Conservation (phyloP, 1,140 invertebrate species). For the Batillaria attramentaria region DNA sequence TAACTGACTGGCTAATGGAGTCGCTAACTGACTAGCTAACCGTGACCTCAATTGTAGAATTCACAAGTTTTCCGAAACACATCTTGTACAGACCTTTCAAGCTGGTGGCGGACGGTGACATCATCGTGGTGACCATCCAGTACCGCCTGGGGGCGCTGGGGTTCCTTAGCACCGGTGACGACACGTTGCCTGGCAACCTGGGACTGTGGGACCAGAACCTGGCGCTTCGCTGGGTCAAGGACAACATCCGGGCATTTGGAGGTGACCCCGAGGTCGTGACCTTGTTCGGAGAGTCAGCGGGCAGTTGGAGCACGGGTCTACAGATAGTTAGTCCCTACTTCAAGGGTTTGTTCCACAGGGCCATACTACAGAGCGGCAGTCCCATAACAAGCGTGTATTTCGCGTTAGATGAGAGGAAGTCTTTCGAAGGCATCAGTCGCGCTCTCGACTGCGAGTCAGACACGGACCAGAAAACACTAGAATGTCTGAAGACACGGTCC, state of each 20-base stretch:
- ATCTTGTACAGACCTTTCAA: too few relatives aligned
- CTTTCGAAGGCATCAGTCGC: too few relatives aligned
- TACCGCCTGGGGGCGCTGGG: conserved; percentile 31
- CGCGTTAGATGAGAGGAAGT: too few relatives aligned
- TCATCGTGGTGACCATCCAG: conserved; percentile 28
- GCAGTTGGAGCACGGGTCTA: conserved; percentile 2
- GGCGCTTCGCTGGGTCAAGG: conserved; percentile 37
- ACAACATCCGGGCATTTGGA: conserved; percentile 28
- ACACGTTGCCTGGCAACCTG: conserved; percentile 25
- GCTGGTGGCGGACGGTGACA: neutral
- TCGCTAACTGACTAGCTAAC: too few relatives aligned
- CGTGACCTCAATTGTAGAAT: too few relatives aligned
- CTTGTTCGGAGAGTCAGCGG: conserved; percentile 23
- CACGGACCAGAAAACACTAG: too few relatives aligned
- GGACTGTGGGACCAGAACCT: conserved; percentile 29
- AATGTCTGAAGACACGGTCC: too few relatives aligned
- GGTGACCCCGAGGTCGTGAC: conserved; percentile 25
- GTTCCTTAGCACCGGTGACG: conserved; percentile 23
- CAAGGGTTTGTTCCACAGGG: neutral
- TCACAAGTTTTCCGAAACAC: too few relatives aligned
- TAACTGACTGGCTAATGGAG: too few relatives aligned
- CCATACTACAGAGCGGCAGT: neutral
- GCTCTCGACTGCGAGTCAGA: too few relatives aligned
- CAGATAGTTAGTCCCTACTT: neutral
- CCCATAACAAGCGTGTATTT: too few relatives aligned